A percentile compares a stretch with the other conserved stretches of the same genome.
Evolutionary conservation across 30 jellyfish, hydroid and myxozoan species (phyloP).

Genomic region (Turritopsis dohrnii): DNA sequence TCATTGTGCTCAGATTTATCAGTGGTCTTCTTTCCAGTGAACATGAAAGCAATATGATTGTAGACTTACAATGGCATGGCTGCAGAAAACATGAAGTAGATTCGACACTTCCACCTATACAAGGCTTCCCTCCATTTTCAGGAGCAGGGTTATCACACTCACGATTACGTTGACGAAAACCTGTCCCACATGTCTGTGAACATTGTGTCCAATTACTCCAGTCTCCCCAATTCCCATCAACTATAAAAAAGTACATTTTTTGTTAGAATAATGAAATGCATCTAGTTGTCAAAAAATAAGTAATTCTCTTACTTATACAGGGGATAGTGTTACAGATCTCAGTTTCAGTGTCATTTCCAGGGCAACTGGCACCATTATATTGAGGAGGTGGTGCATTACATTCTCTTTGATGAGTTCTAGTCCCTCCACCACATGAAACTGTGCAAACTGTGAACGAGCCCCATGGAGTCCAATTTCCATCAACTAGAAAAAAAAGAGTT

Average conservation of each 20-base stretch:
- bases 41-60: too few species aligned
- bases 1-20: not conserved
- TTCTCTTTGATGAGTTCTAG: constrained; percentile 45
- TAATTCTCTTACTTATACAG: constrained; percentile 50
- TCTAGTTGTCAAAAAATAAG: not conserved
- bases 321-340: constrained; percentile 41
- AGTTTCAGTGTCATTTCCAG: constrained; percentile 57
- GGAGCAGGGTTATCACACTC: constrained; percentile 81
- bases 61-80: constrained; percentile 52
- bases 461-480: constrained; percentile 90
- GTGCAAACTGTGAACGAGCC: constrained; percentile 59
- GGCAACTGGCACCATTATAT: constrained; percentile 59
- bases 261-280: not conserved
- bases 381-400: constrained; percentile 73
- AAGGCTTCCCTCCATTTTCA: constrained; percentile 55
- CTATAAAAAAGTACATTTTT: constrained; percentile 24
- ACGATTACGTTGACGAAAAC: constrained; percentile 54
- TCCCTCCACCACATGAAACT: constrained; percentile 74
- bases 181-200: constrained; percentile 78
- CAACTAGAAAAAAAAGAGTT: constrained; percentile 27
- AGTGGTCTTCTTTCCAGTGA: not conserved
- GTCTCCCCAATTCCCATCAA: constrained; percentile 74
- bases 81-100: constrained; percentile 45
- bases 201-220: constrained; percentile 73
- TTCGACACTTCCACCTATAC: constrained; percentile 69